phyloP scores from a whole-genome alignment of 2,888 invertebrate genomes.

The Podabrus alpinus region DNA sequence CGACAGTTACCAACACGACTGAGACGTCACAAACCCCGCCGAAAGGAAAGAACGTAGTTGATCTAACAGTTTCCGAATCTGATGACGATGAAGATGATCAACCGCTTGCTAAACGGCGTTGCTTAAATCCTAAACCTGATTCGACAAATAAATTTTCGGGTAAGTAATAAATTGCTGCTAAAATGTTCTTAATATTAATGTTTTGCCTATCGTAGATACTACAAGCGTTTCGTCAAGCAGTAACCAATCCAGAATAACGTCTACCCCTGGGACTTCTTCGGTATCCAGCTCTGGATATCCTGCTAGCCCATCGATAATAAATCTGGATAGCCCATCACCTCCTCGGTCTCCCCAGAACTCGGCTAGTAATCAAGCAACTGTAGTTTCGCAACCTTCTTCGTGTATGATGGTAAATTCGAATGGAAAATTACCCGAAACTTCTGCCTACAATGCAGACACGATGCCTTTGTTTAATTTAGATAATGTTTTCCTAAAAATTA shows the following conservation, averaged over 20 bases:
- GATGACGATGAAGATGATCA: slow-evolving; percentile 65
- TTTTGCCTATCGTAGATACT: slow-evolving; percentile 43
- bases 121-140: slow-evolving; percentile 56
- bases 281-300: slow-evolving; percentile 68
- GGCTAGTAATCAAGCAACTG: slow-evolving; percentile 7
- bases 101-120: slow-evolving; percentile 64
- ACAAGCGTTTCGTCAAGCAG: slow-evolving; percentile 55
- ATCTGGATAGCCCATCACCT: slow-evolving; percentile 68
- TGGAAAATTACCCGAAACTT: slow-evolving; percentile 30
- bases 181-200: not conserved
- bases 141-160: slow-evolving; percentile 54
- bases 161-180: slow-evolving; percentile 20
- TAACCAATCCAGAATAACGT: slow-evolving; percentile 51
- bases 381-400: slow-evolving; percentile 35
- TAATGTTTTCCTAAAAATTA: too few relatives aligned
- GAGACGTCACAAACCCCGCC: slow-evolving; percentile 43
- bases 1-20: slow-evolving; percentile 12
- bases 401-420: slow-evolving; percentile 43
- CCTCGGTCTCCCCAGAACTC: slow-evolving; percentile 52
- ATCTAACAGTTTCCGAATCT: slow-evolving; percentile 74
- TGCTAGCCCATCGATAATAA: slow-evolving; percentile 64
- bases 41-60: slow-evolving; percentile 65
- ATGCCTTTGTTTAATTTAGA: slow-evolving; percentile 52
- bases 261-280: slow-evolving; percentile 54
- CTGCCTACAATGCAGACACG: slow-evolving; percentile 32